Evolutionary conservation across 2,797 vertebrate species (phyloP).

Genomic region (Choloepus didactylus): DNA sequence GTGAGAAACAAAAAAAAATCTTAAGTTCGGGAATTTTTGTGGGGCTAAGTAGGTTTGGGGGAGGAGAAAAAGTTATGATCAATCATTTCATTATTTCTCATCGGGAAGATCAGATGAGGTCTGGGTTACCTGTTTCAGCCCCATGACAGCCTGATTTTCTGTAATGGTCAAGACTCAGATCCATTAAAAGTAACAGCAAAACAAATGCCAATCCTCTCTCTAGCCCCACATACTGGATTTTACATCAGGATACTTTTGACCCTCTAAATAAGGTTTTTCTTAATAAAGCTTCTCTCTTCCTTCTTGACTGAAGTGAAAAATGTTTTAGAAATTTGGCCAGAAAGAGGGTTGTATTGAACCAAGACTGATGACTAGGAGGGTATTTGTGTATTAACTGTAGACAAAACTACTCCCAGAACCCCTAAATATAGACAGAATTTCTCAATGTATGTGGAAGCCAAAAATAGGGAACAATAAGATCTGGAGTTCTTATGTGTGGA

Average conservation of each 20-base stretch:
- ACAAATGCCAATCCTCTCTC: too few species aligned
- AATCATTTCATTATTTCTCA: too few species aligned
- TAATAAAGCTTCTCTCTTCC: conserved; percentile 42
- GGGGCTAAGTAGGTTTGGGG: neutral
- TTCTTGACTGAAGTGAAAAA: conserved; percentile 24
- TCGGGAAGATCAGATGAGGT: too few species aligned
- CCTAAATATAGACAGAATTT: conserved; percentile 33
- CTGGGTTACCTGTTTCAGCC: too few species aligned
- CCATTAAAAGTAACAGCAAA: too few species aligned
- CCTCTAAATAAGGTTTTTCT: neutral
- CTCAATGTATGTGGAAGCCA: conserved; percentile 18
- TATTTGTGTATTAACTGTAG: conserved; percentile 36
- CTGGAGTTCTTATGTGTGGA: neutral
- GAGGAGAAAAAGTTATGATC: conserved; percentile 1
- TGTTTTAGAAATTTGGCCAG: conserved; percentile 46
- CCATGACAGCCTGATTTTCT: too few species aligned
- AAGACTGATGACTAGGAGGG: conserved; percentile 43
- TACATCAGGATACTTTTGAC: neutral
- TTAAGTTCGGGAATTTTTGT: neutral
- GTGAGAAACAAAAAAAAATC: conserved; percentile 26
- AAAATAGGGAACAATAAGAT: neutral
- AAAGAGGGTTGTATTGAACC: neutral
- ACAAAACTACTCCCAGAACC: conserved; percentile 47
- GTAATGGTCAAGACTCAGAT: too few species aligned
- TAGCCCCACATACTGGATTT: neutral